phyloP scores from a whole-genome alignment of 2,888 invertebrate species.

The Morpho deidamia region DNA sequence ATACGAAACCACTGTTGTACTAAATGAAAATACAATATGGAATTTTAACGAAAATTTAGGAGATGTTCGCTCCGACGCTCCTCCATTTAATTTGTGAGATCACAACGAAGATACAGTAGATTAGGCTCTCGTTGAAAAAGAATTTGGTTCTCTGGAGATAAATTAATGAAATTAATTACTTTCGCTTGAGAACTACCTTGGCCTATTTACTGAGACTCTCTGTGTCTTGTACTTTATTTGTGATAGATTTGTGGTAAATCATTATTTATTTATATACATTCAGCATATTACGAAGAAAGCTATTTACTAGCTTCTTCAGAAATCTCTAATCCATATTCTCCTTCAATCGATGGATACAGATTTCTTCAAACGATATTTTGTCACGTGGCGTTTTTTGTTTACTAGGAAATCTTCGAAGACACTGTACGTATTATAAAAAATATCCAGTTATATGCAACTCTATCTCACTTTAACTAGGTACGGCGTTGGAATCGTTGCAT shows the following conservation, averaged over 20 bases:
- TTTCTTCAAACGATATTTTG: too few species aligned
- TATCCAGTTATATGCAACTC: too few species aligned
- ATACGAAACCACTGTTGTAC: constrained; percentile 21
- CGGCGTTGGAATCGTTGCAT: too few species aligned
- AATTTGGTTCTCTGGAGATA: constrained; percentile 30
- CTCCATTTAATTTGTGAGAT: constrained; percentile 43
- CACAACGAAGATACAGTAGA: constrained; percentile 32
- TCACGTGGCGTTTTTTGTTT: too few species aligned
- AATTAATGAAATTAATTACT: constrained; percentile 34
- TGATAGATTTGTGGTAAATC: constrained; percentile 14
- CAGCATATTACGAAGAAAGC: neutral
- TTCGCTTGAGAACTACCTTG: constrained; percentile 26
- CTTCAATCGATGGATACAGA: too few species aligned
- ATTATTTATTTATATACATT: neutral
- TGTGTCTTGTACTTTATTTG: neutral
- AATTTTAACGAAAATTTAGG: constrained; percentile 33
- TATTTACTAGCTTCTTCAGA: too few species aligned
- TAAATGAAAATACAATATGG: constrained; percentile 9
- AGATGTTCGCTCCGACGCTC: constrained; percentile 32
- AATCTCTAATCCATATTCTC: too few species aligned
- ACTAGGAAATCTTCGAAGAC: too few species aligned
- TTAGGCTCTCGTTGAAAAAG: constrained; percentile 29
- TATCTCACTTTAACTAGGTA: too few species aligned
- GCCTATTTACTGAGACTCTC: constrained; percentile 23
- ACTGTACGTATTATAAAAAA: too few species aligned